These are phyloP conservation scores for Platichthys stellatus DNA, from an alignment of 2,113 vertebrate species.

Conservation along the genomic window DNA sequence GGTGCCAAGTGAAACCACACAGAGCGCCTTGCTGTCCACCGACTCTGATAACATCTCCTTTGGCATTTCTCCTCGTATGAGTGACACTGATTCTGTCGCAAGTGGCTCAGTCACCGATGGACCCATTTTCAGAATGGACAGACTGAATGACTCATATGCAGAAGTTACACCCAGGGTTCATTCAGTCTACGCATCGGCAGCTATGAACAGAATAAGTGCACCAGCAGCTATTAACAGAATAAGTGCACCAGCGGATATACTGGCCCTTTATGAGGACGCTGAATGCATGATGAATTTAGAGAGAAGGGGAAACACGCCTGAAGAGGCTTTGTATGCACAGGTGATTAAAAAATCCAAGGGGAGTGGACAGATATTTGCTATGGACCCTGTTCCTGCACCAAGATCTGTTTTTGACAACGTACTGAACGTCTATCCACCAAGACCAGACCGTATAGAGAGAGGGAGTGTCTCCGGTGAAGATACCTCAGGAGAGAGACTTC, in stretches of 20 bases:
- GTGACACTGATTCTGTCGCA: conserved; percentile 56
- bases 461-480: conserved; percentile 7
- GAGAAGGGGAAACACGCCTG: not conserved
- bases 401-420: not conserved
- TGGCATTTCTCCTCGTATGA: conserved; percentile 15
- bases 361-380: not conserved
- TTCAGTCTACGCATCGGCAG: not conserved
- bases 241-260: not conserved
- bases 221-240: not conserved
- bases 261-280: conserved; percentile 21
- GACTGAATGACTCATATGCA: not conserved
- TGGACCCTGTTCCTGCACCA: conserved; percentile 34
- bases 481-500: not conserved
- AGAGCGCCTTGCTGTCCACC: not conserved
- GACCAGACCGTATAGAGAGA: conserved; percentile 6
- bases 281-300: not conserved
- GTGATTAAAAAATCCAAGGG: conserved; percentile 32
- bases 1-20: conserved; percentile 8
- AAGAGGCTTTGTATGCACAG: conserved; percentile 29
- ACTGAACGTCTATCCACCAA: not conserved
- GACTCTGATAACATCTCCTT: conserved; percentile 22
- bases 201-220: conserved; percentile 19
- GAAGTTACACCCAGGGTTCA: conserved; percentile 7
- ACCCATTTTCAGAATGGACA: conserved; percentile 27
- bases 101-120: conserved; percentile 41